Percentiles rank a stretch among this genome's conserved stretches.
Conservation (phyloP, 2,113 vertebrate genomes). For the Pyxicephalus adspersus region DNA sequence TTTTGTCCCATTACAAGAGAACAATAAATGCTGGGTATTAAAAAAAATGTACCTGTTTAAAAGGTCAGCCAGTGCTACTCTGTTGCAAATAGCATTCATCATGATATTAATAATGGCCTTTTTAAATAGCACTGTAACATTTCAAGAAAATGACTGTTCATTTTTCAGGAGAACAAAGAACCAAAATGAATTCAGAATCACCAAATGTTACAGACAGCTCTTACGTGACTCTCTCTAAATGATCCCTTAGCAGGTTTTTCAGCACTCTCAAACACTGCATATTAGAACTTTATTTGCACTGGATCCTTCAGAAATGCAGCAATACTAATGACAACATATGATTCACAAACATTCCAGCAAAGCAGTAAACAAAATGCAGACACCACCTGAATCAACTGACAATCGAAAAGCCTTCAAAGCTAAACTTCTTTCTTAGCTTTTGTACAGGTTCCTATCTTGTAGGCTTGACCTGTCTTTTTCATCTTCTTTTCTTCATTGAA, state of each 20-base stretch:
- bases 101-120: background rate
- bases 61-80: background rate
- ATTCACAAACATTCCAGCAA: too few relatives aligned
- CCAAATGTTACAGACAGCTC: background rate
- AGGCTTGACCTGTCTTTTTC: too few relatives aligned
- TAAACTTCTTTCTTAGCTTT: too few relatives aligned
- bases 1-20: background rate
- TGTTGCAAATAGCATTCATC: background rate
- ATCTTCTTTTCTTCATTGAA: too few relatives aligned
- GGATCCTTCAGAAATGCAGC: too few relatives aligned
- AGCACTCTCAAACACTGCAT: background rate
- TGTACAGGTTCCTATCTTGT: too few relatives aligned
- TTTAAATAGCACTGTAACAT: conserved; percentile 13
- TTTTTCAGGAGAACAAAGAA: too few relatives aligned
- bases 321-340: too few relatives aligned
- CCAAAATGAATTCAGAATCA: background rate
- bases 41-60: background rate
- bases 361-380: too few relatives aligned
- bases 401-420: too few relatives aligned
- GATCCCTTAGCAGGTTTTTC: background rate
- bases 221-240: background rate
- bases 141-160: background rate
- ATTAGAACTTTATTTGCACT: background rate
- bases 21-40: background rate
- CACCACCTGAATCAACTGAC: too few relatives aligned